These are phyloP conservation scores for Caranx ignobilis DNA, from an alignment of 2,113 vertebrate species.

Conservation along the genomic window DNA sequence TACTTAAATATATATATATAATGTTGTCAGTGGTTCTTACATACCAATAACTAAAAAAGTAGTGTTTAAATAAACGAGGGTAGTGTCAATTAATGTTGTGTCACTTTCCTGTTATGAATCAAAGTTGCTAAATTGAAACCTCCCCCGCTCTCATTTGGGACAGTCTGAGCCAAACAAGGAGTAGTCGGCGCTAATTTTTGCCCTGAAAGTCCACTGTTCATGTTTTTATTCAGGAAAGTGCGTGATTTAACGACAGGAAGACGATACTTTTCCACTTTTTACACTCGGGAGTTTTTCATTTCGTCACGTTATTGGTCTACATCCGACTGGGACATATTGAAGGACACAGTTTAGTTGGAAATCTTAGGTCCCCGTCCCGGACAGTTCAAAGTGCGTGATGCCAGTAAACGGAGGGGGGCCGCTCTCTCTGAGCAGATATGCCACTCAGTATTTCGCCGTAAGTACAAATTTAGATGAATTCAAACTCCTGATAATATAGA, in stretches of 20 bases:
- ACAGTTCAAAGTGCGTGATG: slow-evolving; percentile 78
- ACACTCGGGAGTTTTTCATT: background rate
- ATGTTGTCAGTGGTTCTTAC: background rate
- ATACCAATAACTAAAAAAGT: too few species aligned
- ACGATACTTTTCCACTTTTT: background rate
- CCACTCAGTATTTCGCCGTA: slow-evolving; percentile 69
- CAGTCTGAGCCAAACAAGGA: slow-evolving; percentile 42
- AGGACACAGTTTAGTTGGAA: background rate
- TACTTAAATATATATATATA: background rate
- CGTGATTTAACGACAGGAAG: background rate
- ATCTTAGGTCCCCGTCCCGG: slow-evolving; percentile 35
- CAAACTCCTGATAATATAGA: background rate
- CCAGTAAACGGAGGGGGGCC: slow-evolving; percentile 76
- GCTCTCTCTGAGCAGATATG: slow-evolving; percentile 72
- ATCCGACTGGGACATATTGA: background rate
- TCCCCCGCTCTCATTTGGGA: slow-evolving; percentile 44
- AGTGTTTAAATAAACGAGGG: accelerated
- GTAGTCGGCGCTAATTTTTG: slow-evolving; percentile 60
- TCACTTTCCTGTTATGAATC: background rate
- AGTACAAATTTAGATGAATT: slow-evolving; percentile 23
- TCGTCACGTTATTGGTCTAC: background rate
- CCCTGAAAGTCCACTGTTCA: slow-evolving; percentile 13
- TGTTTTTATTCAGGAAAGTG: background rate
- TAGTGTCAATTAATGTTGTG: background rate
- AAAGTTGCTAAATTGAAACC: background rate